Evolutionary conservation across 2,888 invertebrate genomes (phyloP).

Genomic region (Siphlonurus alternatus): DNA sequence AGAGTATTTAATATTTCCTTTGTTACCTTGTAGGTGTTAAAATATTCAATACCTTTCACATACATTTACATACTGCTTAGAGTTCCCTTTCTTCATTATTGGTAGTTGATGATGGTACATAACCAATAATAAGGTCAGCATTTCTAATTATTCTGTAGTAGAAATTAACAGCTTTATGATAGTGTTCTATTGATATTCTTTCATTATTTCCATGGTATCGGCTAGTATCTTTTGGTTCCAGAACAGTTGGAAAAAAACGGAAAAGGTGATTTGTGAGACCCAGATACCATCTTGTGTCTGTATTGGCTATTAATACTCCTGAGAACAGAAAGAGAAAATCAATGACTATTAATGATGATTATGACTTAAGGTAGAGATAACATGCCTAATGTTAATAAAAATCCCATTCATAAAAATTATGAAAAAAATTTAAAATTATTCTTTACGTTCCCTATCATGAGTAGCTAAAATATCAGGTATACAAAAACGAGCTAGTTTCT

Average conservation of each 20-base stretch:
- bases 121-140: conserved; percentile 25
- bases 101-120: conserved; percentile 27
- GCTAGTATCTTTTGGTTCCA: conserved; percentile 20
- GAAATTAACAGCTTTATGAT: conserved; percentile 28
- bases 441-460: too few species aligned
- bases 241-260: conserved; percentile 26
- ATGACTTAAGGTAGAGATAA: too few species aligned
- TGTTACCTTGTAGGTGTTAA: too few species aligned
- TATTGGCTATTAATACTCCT: conserved; percentile 25
- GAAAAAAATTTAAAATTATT: too few species aligned
- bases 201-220: conserved; percentile 33
- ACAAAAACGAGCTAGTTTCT: too few species aligned
- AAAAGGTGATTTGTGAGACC: conserved; percentile 27
- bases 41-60: too few species aligned
- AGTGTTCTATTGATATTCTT: conserved; percentile 27
- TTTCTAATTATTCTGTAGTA: conserved; percentile 29
- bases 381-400: too few species aligned
- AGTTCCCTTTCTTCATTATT: conserved; percentile 20
- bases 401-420: too few species aligned
- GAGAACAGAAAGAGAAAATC: conserved; percentile 2
- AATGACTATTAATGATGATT: too few species aligned
- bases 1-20: too few species aligned
- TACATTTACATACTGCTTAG: too few species aligned
- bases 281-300: conserved; percentile 30
- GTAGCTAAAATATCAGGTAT: too few species aligned